Percentiles rank a stretch among this genome's conserved stretches.
These are phyloP conservation scores for Pristis pectinata DNA, from an alignment of 2,797 vertebrate species.

Conservation along the genomic window DNA sequence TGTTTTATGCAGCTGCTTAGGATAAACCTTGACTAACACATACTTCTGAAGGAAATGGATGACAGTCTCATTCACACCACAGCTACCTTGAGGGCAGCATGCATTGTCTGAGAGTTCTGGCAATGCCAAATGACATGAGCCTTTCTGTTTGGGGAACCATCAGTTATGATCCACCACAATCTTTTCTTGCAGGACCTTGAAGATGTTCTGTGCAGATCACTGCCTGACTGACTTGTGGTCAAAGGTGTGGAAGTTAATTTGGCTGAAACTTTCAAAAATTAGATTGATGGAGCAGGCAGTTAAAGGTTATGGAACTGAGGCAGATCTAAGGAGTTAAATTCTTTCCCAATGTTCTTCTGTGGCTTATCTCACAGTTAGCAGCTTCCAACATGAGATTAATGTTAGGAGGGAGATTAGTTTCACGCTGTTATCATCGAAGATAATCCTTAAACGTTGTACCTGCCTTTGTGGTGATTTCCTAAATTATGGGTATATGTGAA, in stretches of 20 bases:
- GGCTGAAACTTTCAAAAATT: neutral
- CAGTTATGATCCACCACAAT: no score
- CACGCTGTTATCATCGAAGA: neutral
- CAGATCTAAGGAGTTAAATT: neutral
- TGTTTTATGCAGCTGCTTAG: no score
- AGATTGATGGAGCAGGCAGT: neutral
- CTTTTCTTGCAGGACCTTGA: no score
- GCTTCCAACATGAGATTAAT: neutral
- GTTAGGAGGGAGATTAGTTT: neutral
- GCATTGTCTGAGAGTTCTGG: no score
- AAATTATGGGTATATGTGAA: neutral
- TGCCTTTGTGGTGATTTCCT: neutral
- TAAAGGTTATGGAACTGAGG: neutral
- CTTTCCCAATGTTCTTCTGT: neutral
- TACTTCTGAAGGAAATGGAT: no score
- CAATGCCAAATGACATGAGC: no score
- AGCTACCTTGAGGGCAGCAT: no score
- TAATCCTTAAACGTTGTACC: neutral
- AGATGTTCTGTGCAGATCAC: no score
- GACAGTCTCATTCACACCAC: no score
- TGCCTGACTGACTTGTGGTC: no score
- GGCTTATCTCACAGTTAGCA: neutral
- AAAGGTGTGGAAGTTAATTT: neutral
- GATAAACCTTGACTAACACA: no score
- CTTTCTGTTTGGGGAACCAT: no score